Evolutionary conservation across 2,113 vertebrate genomes (phyloP), one percentile per base, ranked within the genome.

Genomic region (Cephalopterus ornatus): DNA sequence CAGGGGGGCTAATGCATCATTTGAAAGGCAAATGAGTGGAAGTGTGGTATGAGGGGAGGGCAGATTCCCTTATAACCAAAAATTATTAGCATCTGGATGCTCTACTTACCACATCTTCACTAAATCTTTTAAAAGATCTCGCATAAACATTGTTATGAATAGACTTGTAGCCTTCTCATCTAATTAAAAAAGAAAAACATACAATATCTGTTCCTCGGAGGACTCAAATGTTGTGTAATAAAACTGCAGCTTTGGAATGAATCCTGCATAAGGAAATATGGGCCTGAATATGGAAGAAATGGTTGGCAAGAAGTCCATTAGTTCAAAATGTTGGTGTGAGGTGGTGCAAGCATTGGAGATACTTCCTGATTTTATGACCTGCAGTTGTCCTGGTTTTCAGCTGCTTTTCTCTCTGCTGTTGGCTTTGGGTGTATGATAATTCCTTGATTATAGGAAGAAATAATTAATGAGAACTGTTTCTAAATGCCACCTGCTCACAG

Each of bases 21-120:
- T 96, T 80, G 87, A 65, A 96, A 93, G 86, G 95, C 81, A 96
- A 92, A 94, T 50, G 85, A 92, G 75, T n/a, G 68, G 56, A 76
- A 93, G 71, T 30, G 7, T 53, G 44, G 47, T 61, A 42, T 77
- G 39, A 84, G 13, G 52, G 76, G 72, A 84, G 63, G 33, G 73
- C 76, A 92, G 44, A 27, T 80, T 89, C 66, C 76, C 61, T 62
- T 59, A 11, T 46, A 70, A 93, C 84, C 72, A 74, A 79, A 52
- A 63, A 14, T 86, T 95, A 71, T 46, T 62, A 83, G 27, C 88
- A 47, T 80, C 39, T 27, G 63, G 91, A 50, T 93, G 59, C 39
- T 92, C 46, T 80, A 8, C 70, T 84, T 83, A 12, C 49, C 59
- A 32, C 59, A 11, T 14, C 70, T 58, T 8, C 41, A 17, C 58